These are phyloP conservation scores for Pyrocephalus nanus DNA, from an alignment of 2,797 vertebrate genomes.

Conservation along the genomic window DNA sequence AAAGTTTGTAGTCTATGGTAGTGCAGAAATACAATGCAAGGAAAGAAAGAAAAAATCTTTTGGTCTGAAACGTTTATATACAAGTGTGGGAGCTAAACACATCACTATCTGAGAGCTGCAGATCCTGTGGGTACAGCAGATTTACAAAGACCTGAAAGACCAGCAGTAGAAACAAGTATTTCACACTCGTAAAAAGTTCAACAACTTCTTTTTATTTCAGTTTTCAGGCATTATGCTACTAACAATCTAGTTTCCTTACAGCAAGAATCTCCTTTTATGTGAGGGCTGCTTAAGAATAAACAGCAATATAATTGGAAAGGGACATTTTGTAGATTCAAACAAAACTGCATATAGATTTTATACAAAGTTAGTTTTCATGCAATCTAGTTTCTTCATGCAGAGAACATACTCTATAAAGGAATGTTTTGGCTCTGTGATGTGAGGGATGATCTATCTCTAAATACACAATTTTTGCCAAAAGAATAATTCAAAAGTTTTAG, in stretches of 20 bases:
- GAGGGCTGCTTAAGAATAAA: not conserved
- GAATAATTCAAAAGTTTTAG: not conserved
- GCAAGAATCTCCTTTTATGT: not conserved
- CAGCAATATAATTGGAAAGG: not conserved
- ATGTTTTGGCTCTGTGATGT: not conserved
- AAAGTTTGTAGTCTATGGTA: not conserved
- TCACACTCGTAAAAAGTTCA: not conserved
- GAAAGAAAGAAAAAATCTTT: not conserved
- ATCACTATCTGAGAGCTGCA: not conserved
- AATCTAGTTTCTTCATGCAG: not conserved
- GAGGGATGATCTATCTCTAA: not conserved
- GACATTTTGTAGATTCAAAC: not conserved
- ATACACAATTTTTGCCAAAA: not conserved
- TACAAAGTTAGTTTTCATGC: not conserved
- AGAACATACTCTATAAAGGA: not conserved
- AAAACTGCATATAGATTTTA: not conserved
- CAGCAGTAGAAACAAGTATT: not conserved
- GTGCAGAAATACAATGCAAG: not conserved
- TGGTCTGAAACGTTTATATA: not conserved
- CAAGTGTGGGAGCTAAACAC: conserved; percentile 54
- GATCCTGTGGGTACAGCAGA: not conserved
- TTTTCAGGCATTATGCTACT: not conserved
- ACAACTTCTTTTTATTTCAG: not conserved
- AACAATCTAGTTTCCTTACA: not conserved
- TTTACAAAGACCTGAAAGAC: not conserved